Evolutionary conservation across 2,888 invertebrate genomes (phyloP), one percentile per base, ranked within the genome.

Genomic region (Orchesellides sinensis): DNA sequence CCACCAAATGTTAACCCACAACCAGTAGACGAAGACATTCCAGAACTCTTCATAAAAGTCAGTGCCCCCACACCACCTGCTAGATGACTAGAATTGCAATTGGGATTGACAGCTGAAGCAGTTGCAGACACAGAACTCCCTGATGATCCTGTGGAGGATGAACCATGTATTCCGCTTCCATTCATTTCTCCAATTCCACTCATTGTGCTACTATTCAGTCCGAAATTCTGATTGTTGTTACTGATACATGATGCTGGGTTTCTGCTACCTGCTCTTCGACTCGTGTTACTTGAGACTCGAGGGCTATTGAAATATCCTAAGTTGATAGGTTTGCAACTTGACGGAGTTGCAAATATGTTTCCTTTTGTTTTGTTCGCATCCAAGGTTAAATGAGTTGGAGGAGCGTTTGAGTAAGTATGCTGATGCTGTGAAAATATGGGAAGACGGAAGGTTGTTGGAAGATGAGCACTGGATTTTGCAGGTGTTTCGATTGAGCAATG

Each of bases 271-370:
- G 59, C 45, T 29, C 74, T 61, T 49, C 75, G 59, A 32, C 56
- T 82, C 49, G 82, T 75, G 45, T 63, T 69, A 21, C 54, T 82
- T 23, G 69, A 32, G 27, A 84, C 73, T n/a, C 84, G 72, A 32
- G 84, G 84, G 19, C 84, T 84, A 49, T 84, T 84, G 54, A 78
- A 83, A 32, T 81, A 84, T 12, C 81, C 81, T 68, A 81, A 40
- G 21, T 68, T 81, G 25, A 81, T 54, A 6, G 81, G 81, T 35
- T 81, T 81, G 21, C 52, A 68, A 35, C 73, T 81, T 35, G 81
- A 72, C 17, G 81, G 81, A 19, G 73, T 74, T 19, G 81, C 68
- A 56, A 81, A 81, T 40, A 81, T 81, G 59, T 25, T 49, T 14
- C 63, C 49, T 81, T 77, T 74, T 61, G 52, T 54, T 78, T 74